phyloP scores from a whole-genome alignment of 2,888 invertebrate genomes.

The Cosmia pyralina region DNA sequence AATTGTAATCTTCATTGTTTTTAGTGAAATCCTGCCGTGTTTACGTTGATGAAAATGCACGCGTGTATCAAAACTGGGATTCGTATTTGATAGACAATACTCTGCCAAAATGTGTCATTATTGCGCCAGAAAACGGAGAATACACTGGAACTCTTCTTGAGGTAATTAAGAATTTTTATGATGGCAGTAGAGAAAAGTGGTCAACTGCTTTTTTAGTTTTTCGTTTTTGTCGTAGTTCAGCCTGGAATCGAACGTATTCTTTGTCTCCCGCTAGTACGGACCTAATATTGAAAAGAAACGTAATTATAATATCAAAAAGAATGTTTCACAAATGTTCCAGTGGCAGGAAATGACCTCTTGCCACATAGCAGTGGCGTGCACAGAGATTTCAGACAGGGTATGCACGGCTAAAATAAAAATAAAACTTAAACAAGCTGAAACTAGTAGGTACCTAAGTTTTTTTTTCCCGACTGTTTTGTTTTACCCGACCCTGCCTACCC shows the following conservation, averaged over 20 bases:
- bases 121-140: conserved; percentile 89
- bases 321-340: not conserved
- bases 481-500: no score
- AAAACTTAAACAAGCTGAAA: no score
- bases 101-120: conserved; percentile 88
- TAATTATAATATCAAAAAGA: not conserved
- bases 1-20: not conserved
- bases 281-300: not conserved
- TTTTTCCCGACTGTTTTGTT: no score
- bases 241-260: not conserved
- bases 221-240: not conserved
- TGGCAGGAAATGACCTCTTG: not conserved
- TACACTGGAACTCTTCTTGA: conserved; percentile 81
- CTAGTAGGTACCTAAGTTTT: no score
- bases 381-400: no score
- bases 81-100: conserved; percentile 88
- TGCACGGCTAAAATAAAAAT: no score
- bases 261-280: not conserved
- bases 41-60: conserved; percentile 85
- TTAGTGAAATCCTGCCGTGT: conserved; percentile 83
- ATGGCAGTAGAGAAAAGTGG: not conserved
- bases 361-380: no score
- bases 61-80: conserved; percentile 90
- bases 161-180: conserved; percentile 67
- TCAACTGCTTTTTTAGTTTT: not conserved